Base-by-base conservation (phyloP, 2,113 vertebrate species). In the Scartelaos histophorus region DNA sequence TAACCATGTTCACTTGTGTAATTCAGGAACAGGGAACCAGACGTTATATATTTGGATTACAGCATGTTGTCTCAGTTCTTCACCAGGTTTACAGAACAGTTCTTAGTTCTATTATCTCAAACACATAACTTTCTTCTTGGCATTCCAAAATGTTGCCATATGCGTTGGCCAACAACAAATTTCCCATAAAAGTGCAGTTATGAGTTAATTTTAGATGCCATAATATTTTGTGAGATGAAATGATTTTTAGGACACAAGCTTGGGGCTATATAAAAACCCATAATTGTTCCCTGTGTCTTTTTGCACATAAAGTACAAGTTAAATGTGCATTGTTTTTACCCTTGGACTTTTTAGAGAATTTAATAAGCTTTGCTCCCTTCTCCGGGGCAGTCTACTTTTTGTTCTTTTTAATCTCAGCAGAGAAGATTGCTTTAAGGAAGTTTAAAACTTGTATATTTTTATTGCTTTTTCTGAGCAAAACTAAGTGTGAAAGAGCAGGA, bases 121-220 rank as follows among this genome's bases (percentile, higher is more conserved):
- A 58, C 25, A 58, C 58, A 61, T 34, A 61, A 61, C 25, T 34
- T 34, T 61, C 51, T 61, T 61, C 7, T 61, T 61, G 58, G 58
- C 25, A 61, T 61, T 15, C 15, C 25, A 29, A 61, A 61, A 34
- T 10, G 58, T 61, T 25, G 15, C 25, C 58, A 61, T 61, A 61
- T 61, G 25, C 15, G 1, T 61, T 61, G 58, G 58, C 24, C 58
- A 61, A 34, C 58, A 61, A 34, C 58, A 17, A 7, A 29, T 61
- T 16, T 34, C 7, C 24, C 25, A 61, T 3, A 61, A 29, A 29
- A 61, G 25, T 29, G 25, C 58, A 34, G 58, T 61, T 61, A 2
- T 25, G 29, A 60, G 24, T 61, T 61, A 61, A 17, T 7, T 29
- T 61, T 61, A 29, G 25, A 61, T 19, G 25, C 15, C 25, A 34